Evolutionary conservation across 2,113 vertebrate genomes (phyloP).

Genomic region (Myiozetetes cayanensis): DNA sequence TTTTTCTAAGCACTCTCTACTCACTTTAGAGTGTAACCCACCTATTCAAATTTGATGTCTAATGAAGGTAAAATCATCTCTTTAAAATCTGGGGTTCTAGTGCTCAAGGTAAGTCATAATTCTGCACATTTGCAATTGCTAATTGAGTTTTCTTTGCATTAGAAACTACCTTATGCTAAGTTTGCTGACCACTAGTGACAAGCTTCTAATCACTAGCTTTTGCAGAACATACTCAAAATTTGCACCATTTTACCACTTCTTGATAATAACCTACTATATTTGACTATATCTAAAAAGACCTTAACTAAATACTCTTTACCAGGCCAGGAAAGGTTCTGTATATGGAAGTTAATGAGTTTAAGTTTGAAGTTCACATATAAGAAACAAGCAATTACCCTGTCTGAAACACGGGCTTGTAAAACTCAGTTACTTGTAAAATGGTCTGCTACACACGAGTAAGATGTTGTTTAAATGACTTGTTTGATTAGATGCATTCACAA

Average conservation of each 20-base stretch:
- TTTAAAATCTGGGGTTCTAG: background rate
- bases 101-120: background rate
- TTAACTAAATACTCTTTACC: background rate
- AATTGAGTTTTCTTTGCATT: background rate
- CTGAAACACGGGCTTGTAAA: constrained; percentile 89
- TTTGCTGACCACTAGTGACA: background rate
- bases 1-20: background rate
- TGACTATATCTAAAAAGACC: background rate
- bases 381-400: constrained; percentile 87
- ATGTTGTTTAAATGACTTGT: constrained; percentile 80
- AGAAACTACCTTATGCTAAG: background rate
- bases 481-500: constrained; percentile 86
- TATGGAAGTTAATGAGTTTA: constrained; percentile 76
- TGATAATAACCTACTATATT: background rate
- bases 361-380: constrained; percentile 80
- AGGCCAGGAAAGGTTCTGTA: constrained; percentile 46
- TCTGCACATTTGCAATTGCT: background rate
- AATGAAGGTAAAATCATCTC: background rate
- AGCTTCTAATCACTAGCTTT: background rate
- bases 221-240: background rate
- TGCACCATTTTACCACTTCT: background rate
- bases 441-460: constrained; percentile 84
- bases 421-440: constrained; percentile 88
- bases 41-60: background rate
- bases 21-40: background rate